These are phyloP conservation scores for Ephestia elutella DNA, from an alignment of 1,140 invertebrate species.

Conservation along the genomic window DNA sequence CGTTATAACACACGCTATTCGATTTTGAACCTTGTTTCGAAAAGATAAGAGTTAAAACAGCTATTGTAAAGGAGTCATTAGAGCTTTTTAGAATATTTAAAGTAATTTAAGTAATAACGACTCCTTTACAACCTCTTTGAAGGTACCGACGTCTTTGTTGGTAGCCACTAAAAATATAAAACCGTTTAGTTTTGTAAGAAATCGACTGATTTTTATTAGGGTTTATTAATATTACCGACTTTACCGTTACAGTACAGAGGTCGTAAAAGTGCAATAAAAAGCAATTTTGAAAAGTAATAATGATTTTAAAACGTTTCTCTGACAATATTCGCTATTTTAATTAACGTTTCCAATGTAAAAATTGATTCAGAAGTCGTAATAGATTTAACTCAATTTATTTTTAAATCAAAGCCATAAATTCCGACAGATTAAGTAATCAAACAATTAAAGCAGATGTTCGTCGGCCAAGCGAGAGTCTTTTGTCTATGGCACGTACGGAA, in stretches of 20 bases:
- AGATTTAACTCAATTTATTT: not conserved
- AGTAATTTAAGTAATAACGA: conserved; percentile 25
- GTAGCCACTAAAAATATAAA: conserved; percentile 24
- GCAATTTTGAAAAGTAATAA: not conserved
- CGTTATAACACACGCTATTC: no score
- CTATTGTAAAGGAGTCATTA: no score
- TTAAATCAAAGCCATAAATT: not conserved
- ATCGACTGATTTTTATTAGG: conserved; percentile 20
- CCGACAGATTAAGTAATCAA: conserved; percentile 27
- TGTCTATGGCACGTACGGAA: conserved; percentile 32
- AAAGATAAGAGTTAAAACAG: no score
- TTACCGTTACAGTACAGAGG: conserved; percentile 18
- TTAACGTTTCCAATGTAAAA: not conserved
- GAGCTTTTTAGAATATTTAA: no score
- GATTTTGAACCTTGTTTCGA: no score
- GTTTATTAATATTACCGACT: conserved; percentile 17
- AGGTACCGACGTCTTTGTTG: conserved; percentile 26
- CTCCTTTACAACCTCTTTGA: conserved; percentile 31
- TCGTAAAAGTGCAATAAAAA: not conserved
- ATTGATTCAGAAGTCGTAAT: not conserved
- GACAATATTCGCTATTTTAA: not conserved
- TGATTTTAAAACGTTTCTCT: no score
- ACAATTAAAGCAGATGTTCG: conserved; percentile 26
- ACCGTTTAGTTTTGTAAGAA: conserved; percentile 14
- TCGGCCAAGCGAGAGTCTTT: conserved; percentile 31